These are phyloP conservation scores for Mimumesa dahlbomi DNA, from an alignment of 2,888 invertebrate species.

Conservation along the genomic window DNA sequence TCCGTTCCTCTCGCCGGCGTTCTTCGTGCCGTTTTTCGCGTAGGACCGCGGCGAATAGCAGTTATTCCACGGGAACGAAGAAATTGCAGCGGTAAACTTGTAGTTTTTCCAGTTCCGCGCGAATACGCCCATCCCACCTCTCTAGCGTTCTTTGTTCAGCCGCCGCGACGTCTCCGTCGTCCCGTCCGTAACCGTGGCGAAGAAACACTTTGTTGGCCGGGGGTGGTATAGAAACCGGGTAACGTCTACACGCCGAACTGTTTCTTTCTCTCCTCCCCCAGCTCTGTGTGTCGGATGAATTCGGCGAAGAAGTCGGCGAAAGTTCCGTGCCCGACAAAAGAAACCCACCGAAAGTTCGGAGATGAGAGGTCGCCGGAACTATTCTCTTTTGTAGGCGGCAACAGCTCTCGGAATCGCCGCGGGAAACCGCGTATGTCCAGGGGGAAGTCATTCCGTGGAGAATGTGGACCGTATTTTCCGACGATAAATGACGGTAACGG, in stretches of 20 bases:
- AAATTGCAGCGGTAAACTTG: conserved; percentile 14
- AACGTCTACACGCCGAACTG: conserved; percentile 23
- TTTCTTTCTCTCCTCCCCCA: conserved; percentile 34
- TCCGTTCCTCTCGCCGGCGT: not conserved
- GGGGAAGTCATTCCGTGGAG: no score
- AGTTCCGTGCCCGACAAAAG: conserved; percentile 42
- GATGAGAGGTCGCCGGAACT: conserved; percentile 22
- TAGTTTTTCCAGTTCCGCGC: conserved; percentile 31
- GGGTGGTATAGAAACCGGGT: not conserved
- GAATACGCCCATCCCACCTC: conserved; percentile 1
- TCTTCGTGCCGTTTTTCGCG: not conserved
- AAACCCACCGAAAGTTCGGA: conserved; percentile 23
- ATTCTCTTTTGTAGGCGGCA: conserved; percentile 12
- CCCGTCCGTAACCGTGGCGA: conserved; percentile 40
- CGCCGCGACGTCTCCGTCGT: conserved; percentile 2
- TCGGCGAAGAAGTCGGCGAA: conserved; percentile 26
- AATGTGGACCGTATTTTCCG: no score
- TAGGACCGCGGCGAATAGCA: not conserved
- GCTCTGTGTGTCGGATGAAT: conserved; percentile 40
- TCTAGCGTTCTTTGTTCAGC: conserved; percentile 16
- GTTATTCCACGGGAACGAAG: conserved; percentile 21
- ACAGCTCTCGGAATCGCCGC: not conserved
- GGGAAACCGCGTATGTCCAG: not conserved
- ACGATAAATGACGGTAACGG: no score
- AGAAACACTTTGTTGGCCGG: conserved; percentile 52